phyloP scores from a whole-genome alignment of 2,797 vertebrate genomes.

The Balearica regulorum region DNA sequence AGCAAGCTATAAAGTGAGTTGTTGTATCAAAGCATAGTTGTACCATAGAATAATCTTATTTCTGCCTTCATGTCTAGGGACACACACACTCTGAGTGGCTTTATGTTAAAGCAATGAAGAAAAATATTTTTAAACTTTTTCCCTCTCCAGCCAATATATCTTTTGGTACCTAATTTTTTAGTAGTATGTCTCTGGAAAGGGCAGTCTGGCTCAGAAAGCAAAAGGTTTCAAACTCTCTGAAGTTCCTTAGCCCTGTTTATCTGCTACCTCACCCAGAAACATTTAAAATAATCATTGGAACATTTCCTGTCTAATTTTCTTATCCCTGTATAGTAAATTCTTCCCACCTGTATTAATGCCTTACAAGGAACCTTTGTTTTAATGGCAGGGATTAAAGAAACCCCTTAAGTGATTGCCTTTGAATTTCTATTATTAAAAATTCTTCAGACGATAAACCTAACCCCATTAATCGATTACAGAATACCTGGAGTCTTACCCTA shows the following conservation, averaged over 20 bases:
- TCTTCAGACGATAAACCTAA: neutral
- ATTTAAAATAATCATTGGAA: neutral
- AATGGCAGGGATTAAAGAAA: neutral
- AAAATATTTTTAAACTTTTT: conserved; percentile 1
- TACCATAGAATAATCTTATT: neutral
- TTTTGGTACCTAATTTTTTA: conserved; percentile 25
- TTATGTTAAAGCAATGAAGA: conserved; percentile 15
- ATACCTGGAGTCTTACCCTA: neutral
- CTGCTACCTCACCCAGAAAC: neutral
- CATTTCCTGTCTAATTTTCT: conserved; percentile 9
- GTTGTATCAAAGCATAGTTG: neutral
- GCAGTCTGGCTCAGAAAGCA: neutral
- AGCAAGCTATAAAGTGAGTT: neutral
- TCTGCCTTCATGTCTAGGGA: neutral
- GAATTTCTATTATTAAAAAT: neutral
- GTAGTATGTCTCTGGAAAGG: neutral
- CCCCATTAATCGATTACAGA: neutral
- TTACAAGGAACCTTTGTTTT: neutral
- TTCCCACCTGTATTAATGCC: neutral
- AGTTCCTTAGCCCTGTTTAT: conserved; percentile 3
- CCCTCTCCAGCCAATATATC: neutral
- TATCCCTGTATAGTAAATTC: neutral
- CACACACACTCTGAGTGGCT: neutral
- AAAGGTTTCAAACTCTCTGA: neutral
- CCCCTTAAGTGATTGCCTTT: neutral